Base-by-base conservation (phyloP, 2,113 vertebrate genomes). In the Pseudorhombus dupliciocellatus region DNA sequence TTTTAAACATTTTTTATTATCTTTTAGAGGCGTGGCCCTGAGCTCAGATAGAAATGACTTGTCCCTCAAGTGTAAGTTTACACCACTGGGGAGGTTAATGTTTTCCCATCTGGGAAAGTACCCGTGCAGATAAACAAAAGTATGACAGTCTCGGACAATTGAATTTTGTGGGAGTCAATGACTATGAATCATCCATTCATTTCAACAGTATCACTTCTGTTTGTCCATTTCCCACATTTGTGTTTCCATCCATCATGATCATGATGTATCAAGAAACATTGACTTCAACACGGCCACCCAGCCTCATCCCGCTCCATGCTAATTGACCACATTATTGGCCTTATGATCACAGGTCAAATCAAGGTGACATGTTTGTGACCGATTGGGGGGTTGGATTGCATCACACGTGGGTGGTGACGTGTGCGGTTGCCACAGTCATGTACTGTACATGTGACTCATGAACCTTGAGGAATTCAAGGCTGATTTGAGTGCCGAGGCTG, bases 121-220 rank as follows among this genome's bases (percentile, higher is more conserved):
- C 69, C 60, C 48, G 28, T 10, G 7, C 18, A 31, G 70, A 81
- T 80, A 51, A 84, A 74, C 50, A 80, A 26, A 21, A 42, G n/a
- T 12, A 11, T 42, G 50, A 74, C 58, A 59, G 21, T 0, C 14
- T 46, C 20, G 52, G 46, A 65, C 30, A n/a, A 64, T 10, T 66
- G 26, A 70, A 73, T 68, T 34, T 59, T 37, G 30, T 22, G 50
- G 50, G 50, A 11, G 16, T 24, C 15, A 26, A n/a, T n/a, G 37
- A 40, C 15, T 59, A 22, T 70, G 62, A 83, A 42, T 88, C 73
- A 75, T 60, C 21, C 59, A 22, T 52, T 77, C 14, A 62, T 66
- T 59, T 63, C 34, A 25, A 64, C 46, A 42, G 22, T 2, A 48
- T 56, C 31, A 51, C 75, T 52, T 52, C 31, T 67, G 11, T n/a